These are phyloP conservation scores for Myopa tessellatipennis DNA, from an alignment of 2,888 invertebrate species.

Conservation along the genomic window DNA sequence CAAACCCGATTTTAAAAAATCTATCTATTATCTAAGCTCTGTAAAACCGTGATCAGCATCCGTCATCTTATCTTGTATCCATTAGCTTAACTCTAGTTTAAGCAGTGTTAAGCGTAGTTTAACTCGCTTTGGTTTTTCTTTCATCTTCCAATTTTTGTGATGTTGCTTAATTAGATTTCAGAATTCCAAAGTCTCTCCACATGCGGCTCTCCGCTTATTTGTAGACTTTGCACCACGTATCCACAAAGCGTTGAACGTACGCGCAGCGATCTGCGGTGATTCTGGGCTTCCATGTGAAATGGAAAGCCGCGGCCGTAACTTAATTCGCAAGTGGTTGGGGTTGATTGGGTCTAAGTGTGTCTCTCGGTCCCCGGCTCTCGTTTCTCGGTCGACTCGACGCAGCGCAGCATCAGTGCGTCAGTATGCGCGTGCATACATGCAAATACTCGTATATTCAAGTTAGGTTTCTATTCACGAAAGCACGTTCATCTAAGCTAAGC, in stretches of 20 bases:
- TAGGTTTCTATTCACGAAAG: too few relatives aligned
- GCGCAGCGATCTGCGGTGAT: not conserved
- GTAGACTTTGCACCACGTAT: not conserved
- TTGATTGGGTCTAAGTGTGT: slow-evolving; percentile 43
- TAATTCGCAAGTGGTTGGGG: slow-evolving; percentile 42
- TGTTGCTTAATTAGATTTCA: not conserved
- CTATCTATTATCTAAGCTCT: too few relatives aligned
- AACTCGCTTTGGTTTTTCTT: not conserved
- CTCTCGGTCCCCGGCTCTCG: not conserved
- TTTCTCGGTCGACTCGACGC: not conserved
- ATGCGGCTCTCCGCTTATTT: not conserved
- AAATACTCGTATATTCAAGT: not conserved
- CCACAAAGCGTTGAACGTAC: slow-evolving; percentile 1
- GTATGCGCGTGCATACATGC: not conserved
- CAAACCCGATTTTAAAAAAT: too few relatives aligned
- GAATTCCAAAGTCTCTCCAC: not conserved
- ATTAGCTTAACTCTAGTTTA: too few relatives aligned
- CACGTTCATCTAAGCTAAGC: not conserved
- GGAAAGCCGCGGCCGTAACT: slow-evolving; percentile 36
- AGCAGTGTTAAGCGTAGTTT: not conserved
- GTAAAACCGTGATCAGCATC: too few relatives aligned
- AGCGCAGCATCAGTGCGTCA: not conserved
- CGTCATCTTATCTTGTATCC: too few relatives aligned
- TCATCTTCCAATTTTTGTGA: not conserved
- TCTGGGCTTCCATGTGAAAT: slow-evolving; percentile 15